phyloP scores from a whole-genome alignment of 1,140 invertebrate species.

The Drosophila neocordata region DNA sequence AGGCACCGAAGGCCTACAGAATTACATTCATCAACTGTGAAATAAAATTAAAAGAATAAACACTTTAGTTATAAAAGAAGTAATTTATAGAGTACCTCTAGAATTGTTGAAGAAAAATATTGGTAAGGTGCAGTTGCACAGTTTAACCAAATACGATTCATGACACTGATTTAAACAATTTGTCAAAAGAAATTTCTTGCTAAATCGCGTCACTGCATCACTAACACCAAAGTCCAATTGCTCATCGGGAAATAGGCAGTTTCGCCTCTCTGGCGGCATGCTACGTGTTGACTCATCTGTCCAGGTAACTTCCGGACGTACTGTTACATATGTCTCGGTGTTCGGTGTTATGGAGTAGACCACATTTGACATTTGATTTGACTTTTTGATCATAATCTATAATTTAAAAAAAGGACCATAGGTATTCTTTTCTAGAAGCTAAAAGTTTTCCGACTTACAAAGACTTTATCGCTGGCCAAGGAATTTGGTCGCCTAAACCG shows the following conservation, averaged over 20 bases:
- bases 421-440: too few species aligned
- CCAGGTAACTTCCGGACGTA: slow-evolving; percentile 62
- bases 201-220: slow-evolving; percentile 36
- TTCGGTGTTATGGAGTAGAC: slow-evolving; percentile 65
- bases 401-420: not conserved
- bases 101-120: slow-evolving; percentile 62
- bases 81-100: slow-evolving; percentile 29
- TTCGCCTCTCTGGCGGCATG: slow-evolving; percentile 48
- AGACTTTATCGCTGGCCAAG: slow-evolving; percentile 57
- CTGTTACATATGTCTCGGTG: slow-evolving; percentile 67
- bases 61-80: not conserved
- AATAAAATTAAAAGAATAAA: slow-evolving; percentile 4
- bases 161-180: slow-evolving; percentile 70
- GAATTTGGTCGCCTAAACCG: slow-evolving; percentile 55
- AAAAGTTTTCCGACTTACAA: slow-evolving; percentile 20
- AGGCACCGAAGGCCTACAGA: slow-evolving; percentile 59
- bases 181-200: slow-evolving; percentile 37
- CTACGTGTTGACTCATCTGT: slow-evolving; percentile 54
- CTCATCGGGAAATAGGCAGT: slow-evolving; percentile 63
- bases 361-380: slow-evolving; percentile 54
- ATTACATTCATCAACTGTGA: slow-evolving; percentile 52
- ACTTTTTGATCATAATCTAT: slow-evolving; percentile 71
- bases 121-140: slow-evolving; percentile 71
- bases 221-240: slow-evolving; percentile 47
- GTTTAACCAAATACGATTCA: slow-evolving; percentile 61